Base-by-base conservation (phyloP, 2,888 invertebrate genomes). In the Eupithecia insigniata region DNA sequence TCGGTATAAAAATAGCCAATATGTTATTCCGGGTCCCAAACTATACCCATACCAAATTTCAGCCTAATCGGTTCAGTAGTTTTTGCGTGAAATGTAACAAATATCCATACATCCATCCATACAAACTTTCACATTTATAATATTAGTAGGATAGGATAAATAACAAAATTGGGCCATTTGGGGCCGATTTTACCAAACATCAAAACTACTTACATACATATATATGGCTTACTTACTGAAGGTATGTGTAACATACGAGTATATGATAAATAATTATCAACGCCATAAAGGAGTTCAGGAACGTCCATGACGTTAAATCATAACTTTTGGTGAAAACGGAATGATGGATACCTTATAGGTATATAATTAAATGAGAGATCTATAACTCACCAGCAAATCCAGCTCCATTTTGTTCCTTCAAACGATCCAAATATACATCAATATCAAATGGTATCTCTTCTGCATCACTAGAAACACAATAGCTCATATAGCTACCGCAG, bases 391-490 rank as follows among this genome's bases (percentile, higher is more conserved):
- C 91, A 78, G 74, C 74, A 61, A 78, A 58, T 34, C 69, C 77
- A 61, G 64, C 36, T 12, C 36, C 64, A 64, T 64, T 26, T 64
- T 76, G 64, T 14, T 77, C 76, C 77, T 79, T 80, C 68, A 92
- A 78, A 2, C 89, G 89, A 51, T 89, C 84, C 75, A 90, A 78
- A 78, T 92, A 91, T 26, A 84, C 78, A 0, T 90, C 87, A 74
- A 92, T 82, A 65, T 92, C 83, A 69, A 90, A 92, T 2, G 83
- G 80, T 2, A 87, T 78, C 10, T 83, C 83, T n/a, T 88, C 84
- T 12, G 87, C 84, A 18, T 87, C 84, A 71, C 67, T 69, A 65
- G 87, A 86, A 7, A 86, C 84, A 80, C 94, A 94, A 18, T n/a
- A 78, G 80, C 93, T 93, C 0, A 72, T 77, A 34, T 84, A 85